Base-by-base conservation (phyloP, 1,140 invertebrate species). In the Magallana gigas region DNA sequence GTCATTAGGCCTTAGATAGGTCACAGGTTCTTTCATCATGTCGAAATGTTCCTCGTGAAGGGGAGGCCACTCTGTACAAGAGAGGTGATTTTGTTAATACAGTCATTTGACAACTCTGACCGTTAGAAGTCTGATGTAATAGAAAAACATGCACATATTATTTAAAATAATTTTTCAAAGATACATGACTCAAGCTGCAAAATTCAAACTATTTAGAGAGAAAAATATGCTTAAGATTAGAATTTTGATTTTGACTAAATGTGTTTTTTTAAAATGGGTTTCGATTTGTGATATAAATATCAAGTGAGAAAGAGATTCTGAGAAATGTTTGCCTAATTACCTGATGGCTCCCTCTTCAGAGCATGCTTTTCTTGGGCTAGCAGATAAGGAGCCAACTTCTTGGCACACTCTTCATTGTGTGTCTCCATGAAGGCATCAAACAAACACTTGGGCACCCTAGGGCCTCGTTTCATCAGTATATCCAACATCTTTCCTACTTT, bases 401-500 rank as follows among this genome's bases (percentile, higher is more conserved):
- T 29, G 2, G 85, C 85, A 60, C 76, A 36, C n/a, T 86, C 85
- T n/a, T n/a, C 29, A 18, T 86, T 86, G 8, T 29, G 8, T 16
- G 71, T 59, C 4, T 86, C 71, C 29, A 80, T 4, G 16, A 86
- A 81, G 9, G 85, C 85, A 9, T 86, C 36, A 59, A 59, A 57
- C 7, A 86, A 59, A 48, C 12, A 71, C 59, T 81, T 56, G 8
- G 58, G 60, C 16, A 80, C 85, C 29, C n/a, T 81, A 14, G 57
- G n/a, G 7, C 85, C 85, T 12, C 85, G 76, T 8, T n/a, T 14
- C 12, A 59, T 1, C 57, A 86, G 36, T 11, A 80, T 86, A 23
- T 86, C 85, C 57, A 86, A 58, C 14, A 86, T 86, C 16, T 60
- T 59, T 4, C 85, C 57, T 60, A 29, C 80, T 81, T 80, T 86